Conservation (phyloP, 64 coral and sea anemone species). For the Platygyra sinensis region DNA sequence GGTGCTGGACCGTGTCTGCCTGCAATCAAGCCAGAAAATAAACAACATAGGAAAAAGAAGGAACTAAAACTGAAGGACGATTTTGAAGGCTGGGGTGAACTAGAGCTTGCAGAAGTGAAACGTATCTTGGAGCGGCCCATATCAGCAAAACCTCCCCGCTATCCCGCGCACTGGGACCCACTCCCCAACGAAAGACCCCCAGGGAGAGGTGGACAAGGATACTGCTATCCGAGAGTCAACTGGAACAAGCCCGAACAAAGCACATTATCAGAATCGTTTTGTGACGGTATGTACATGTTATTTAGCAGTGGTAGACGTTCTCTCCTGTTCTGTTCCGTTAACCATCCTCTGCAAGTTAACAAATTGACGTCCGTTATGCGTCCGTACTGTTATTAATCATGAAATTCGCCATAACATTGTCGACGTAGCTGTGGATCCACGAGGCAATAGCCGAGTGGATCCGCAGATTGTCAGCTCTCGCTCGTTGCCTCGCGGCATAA, state of each 20-base stretch:
- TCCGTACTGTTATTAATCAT: too few relatives aligned
- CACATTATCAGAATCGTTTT: not conserved
- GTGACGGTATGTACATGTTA: not conserved
- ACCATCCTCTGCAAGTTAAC: too few relatives aligned
- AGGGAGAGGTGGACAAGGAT: conserved; percentile 6
- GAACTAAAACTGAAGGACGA: not conserved
- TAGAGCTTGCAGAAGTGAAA: not conserved
- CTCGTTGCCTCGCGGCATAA: too few relatives aligned
- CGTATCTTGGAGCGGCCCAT: not conserved
- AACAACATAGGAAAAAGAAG: not conserved
- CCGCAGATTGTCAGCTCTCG: too few relatives aligned
- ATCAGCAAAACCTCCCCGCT: not conserved
- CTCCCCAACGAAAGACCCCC: not conserved
- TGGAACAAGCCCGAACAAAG: not conserved
- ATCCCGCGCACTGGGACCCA: conserved; percentile 10
- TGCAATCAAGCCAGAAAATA: not conserved
- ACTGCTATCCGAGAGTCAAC: not conserved
- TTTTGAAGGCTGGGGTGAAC: conserved; percentile 6
- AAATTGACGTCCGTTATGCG: too few relatives aligned
- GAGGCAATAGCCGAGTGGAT: too few relatives aligned
- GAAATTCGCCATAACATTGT: too few relatives aligned
- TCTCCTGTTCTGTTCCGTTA: too few relatives aligned
- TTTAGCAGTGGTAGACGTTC: too few relatives aligned
- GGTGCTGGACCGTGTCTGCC: conserved; percentile 9
- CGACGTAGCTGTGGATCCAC: too few relatives aligned